Evolutionary conservation across 2,888 invertebrate genomes (phyloP), one percentile per base, ranked within the genome.

Genomic region (Hermaeophaga mercurialis): DNA sequence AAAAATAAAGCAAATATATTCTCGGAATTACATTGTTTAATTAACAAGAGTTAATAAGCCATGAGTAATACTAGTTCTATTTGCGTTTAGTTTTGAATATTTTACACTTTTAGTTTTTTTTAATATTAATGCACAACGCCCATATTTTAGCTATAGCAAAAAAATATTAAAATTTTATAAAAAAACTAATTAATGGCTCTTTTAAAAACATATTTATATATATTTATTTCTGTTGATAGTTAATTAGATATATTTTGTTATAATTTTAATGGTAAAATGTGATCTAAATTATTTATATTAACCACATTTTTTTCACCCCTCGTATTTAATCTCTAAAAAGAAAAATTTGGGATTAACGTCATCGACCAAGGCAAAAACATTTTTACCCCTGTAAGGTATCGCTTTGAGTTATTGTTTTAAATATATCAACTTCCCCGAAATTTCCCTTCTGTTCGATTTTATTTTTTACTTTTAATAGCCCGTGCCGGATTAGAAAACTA

Each of bases 391-490:
- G 62, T 44, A 64, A 68, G 69, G 67, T 69, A 70, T 70, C 70
- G 70, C 65, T 64, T 66, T 71, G 70, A 71, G 68, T 71, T 71
- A 71, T 71, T 64, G 69, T 69, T 62, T 67, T 62, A 62, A 68
- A 70, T 71, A 69, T 70, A 70, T 71, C 71, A 70, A 38, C 19
- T 67, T 62, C 56, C 57, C 52, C 50, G n/a, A n/a, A 53, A 56
- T 54, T 55, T 53, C 61, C 63, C 61, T 61, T 61, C 63, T 61
- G 61, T 63, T 63, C 63, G 63, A 63, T 63, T 61, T 58, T 59
- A 58, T 63, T 63, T 63, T 63, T 63, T 63, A 63, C 61, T 63
- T 61, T 63, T 63, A 61, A 61, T 63, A 56, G 63, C 61, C 56
- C 41, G 17, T 18, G 50, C 53, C 61, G 61, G 59, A 60, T 63